Conservation (phyloP, 2,888 invertebrate genomes). For the Pammene fasciana region DNA sequence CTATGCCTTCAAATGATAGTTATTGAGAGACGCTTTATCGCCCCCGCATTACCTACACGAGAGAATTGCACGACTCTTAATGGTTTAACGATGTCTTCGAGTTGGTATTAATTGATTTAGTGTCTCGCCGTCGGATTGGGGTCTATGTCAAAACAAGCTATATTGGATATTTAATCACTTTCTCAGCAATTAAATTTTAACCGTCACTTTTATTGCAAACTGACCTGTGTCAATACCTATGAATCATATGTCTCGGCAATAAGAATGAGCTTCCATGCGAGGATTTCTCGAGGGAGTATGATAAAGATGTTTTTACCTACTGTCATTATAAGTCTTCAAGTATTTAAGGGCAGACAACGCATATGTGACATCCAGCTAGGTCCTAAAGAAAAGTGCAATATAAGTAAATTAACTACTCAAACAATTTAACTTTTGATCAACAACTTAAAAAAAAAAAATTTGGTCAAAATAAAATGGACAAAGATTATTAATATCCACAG, state of each 20-base stretch:
- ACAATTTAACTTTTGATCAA: no score
- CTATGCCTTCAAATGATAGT: slow-evolving; percentile 67
- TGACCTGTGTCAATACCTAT: slow-evolving; percentile 30
- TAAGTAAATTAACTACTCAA: no score
- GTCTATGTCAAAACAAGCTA: slow-evolving; percentile 46
- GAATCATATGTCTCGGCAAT: slow-evolving; percentile 1
- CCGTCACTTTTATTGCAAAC: slow-evolving; percentile 33
- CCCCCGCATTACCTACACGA: slow-evolving; percentile 47
- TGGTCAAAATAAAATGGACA: no score
- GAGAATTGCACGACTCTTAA: slow-evolving; percentile 46
- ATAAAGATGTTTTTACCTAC: not conserved
- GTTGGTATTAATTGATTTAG: slow-evolving; percentile 49
- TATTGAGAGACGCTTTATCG: slow-evolving; percentile 61
- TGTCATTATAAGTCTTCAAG: not conserved
- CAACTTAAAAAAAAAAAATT: no score
- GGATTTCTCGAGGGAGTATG: not conserved
- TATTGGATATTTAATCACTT: slow-evolving; percentile 34
- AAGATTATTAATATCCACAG: no score
- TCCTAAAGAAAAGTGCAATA: no score
- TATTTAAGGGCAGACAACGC: not conserved
- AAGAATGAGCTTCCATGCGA: not conserved
- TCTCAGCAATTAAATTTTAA: slow-evolving; percentile 29
- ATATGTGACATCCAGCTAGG: not conserved
- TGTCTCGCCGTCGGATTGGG: slow-evolving; percentile 47
- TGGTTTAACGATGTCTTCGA: slow-evolving; percentile 47